Base-by-base conservation (phyloP, 35 echinoderm and acorn worm species). In the Chiridota heheva region DNA sequence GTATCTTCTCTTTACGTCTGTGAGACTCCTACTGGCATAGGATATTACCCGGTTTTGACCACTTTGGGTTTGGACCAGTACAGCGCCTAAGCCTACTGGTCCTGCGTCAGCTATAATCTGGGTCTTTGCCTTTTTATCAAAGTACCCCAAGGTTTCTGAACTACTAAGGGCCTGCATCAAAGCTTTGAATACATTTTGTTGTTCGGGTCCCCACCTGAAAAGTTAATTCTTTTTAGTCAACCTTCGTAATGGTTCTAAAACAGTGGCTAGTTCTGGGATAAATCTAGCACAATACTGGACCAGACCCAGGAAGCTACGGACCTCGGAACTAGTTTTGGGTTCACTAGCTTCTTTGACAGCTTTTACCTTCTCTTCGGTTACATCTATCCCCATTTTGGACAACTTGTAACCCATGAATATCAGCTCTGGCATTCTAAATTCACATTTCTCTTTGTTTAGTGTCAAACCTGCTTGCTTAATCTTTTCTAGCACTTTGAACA, bases 251-350 rank as follows among this genome's bases (percentile, higher is more conserved):
- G 81, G 88, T 34, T 90, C 81, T 40, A 64, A 53, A 40, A 77
- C 35, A 28, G 82, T 86, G n/a, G 89, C 89, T 25, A 86, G 81
- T 44, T 91, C 46, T 42, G 81, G 82, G 34, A 91, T 80, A 70
- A 91, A 86, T 60, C 45, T 78, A 43, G 44, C 45, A 48, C 81
- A 63, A 60, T 48, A 86, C 34, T 80, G 13, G 29, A 91, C 81
- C 28, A 91, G 55, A 4, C 88, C 88, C 37, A 91, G 34, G 47
- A 91, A 91, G 24, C 59, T 84, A 36, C 58, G 0, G 17, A 84
- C 48, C 73, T 91, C 88, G 42, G 62, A 73, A 22, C 53, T 64
- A 1, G 43, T 69, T 41, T 76, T 27, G 8, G 82, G 88, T 37
- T 84, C 72, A 1, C 88, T 31, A 28, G 69, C 80, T 24, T 84